A percentile compares a stretch with the other conserved stretches of the same genome.
phyloP scores from a whole-genome alignment of 2,113 vertebrate species.

The Campylomormyrus numenius region DNA sequence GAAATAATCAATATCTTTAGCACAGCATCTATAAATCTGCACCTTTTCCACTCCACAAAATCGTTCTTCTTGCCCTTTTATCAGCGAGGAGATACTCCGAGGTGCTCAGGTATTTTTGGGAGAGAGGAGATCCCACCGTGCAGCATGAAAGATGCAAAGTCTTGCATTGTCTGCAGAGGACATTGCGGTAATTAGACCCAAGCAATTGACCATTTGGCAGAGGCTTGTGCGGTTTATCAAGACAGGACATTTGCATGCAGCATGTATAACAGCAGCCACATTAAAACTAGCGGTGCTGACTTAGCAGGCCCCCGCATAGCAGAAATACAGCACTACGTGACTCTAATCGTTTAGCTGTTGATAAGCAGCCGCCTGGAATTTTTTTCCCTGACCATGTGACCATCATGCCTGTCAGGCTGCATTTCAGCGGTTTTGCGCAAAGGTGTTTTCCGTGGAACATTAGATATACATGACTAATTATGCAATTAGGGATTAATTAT shows the following conservation, averaged over 20 bases:
- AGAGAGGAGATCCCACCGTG: neutral
- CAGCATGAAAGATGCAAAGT: neutral
- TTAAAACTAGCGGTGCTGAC: neutral
- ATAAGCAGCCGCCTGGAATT: neutral
- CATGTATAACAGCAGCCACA: neutral
- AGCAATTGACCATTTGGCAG: neutral
- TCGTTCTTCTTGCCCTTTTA: neutral
- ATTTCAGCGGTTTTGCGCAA: neutral
- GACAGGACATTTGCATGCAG: neutral
- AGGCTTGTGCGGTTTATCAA: neutral
- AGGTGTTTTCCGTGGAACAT: neutral
- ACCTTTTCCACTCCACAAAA: neutral
- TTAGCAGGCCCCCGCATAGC: neutral
- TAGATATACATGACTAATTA: neutral
- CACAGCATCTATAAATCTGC: neutral
- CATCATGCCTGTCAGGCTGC: neutral
- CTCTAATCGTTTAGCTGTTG: neutral
- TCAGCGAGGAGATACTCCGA: neutral
- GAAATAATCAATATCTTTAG: neutral
- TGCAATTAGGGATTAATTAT: neutral
- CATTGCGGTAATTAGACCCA: neutral
- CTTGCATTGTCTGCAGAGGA: neutral
- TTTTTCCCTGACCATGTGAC: neutral
- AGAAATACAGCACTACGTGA: neutral
- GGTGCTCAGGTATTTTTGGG: neutral